Evolutionary conservation across 2,113 vertebrate genomes (phyloP), one percentile per base, ranked within the genome.

Genomic region (Cepphus grylle): DNA sequence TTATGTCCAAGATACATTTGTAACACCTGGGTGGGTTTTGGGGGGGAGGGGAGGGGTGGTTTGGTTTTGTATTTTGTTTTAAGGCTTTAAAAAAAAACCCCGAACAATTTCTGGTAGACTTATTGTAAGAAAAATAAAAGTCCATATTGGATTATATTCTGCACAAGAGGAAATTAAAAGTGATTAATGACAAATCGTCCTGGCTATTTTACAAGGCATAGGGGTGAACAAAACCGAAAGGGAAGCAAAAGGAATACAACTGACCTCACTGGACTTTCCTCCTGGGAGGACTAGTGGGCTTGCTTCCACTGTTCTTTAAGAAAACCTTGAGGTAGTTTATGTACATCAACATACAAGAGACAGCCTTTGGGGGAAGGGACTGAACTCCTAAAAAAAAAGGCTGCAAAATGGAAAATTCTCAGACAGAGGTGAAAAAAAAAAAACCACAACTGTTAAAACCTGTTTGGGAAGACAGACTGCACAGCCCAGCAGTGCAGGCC

Each of bases 241-340:
- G 85, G 81, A 96, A 94, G 43, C 59, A 76, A 69, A 91, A 88
- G 61, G 55, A 84, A 85, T 86, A 79, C 4, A 15, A 89, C 32
- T 93, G 91, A 91, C 89, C 65, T 93, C 89, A 94, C 77, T 52
- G 38, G 17, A 15, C 56, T 82, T 91, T 65, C 52, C 96, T 93
- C 89, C 84, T 91, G 94, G 91, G 91, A 96, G 56, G 20, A 61
- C 84, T 36, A 76, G 58, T 79, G 73, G 89, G 84, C 91, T 89
- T 91, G 78, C 70, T 95, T 97, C 87, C 95, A 96, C 93, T 95
- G 87, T 93, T 94, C 89, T 96, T 95, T 62, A 86, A 80, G 52
- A 92, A 81, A 93, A 78, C 70, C 61, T 91, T 95, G 70, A 76
- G 52, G 66, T 79, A 69, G 49, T 76, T 96, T 36, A 85, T 49